These are phyloP conservation scores for Acrobasis repandana DNA, from an alignment of 2,888 invertebrate genomes.

Conservation along the genomic window DNA sequence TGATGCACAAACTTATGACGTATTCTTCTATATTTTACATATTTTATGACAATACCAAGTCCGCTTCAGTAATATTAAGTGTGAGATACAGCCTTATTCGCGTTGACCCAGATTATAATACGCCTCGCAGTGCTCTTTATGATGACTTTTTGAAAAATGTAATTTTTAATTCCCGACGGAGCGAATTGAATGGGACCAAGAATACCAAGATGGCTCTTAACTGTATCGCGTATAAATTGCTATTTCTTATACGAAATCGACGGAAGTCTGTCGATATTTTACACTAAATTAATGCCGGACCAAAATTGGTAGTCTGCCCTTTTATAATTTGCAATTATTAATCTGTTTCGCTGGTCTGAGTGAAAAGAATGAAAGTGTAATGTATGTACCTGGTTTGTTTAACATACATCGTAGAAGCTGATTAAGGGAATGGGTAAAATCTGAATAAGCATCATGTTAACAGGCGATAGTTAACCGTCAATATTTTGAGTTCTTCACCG, in stretches of 20 bases:
- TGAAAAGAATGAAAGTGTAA: background rate
- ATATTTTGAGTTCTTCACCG: too few species aligned
- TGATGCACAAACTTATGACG: too few species aligned
- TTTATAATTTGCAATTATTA: slow-evolving; percentile 59
- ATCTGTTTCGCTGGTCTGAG: slow-evolving; percentile 29
- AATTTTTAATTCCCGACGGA: slow-evolving; percentile 73
- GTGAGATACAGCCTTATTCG: slow-evolving; percentile 77
- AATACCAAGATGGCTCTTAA: slow-evolving; percentile 59
- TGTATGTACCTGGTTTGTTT: background rate
- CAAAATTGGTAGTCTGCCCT: slow-evolving; percentile 61
- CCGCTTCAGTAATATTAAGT: slow-evolving; percentile 74
- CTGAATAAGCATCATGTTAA: too few species aligned
- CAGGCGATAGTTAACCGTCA: too few species aligned
- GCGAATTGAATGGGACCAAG: slow-evolving; percentile 61
- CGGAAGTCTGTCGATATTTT: slow-evolving; percentile 76
- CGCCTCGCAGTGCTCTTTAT: slow-evolving; percentile 70
- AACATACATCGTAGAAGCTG: background rate
- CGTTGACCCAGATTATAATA: slow-evolving; percentile 76
- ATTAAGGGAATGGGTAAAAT: background rate
- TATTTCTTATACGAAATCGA: slow-evolving; percentile 71
- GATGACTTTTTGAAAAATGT: slow-evolving; percentile 82
- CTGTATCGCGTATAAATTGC: slow-evolving; percentile 78
- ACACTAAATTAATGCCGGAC: slow-evolving; percentile 70
- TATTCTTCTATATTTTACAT: background rate
- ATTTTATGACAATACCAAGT: slow-evolving; percentile 36